Conservation (phyloP, 2,797 vertebrate genomes). For the Pseudocheirus occidentalis region DNA sequence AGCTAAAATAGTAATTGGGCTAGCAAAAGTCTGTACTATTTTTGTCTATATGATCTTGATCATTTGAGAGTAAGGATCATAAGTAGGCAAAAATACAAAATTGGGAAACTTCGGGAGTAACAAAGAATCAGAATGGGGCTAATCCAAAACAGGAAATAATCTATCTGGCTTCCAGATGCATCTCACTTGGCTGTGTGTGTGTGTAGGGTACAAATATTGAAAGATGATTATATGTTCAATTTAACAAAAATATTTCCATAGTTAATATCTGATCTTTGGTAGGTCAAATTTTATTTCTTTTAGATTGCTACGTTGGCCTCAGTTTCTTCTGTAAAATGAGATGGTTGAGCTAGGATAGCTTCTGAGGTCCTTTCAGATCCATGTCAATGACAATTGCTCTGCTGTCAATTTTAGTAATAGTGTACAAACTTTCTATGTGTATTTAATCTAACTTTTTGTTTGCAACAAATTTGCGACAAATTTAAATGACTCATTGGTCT, state of each 20-base stretch:
- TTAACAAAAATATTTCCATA: neutral
- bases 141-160: neutral
- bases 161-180: neutral
- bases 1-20: neutral
- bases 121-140: neutral
- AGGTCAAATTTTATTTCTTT: neutral
- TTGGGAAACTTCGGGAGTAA: neutral
- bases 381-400: neutral
- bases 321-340: neutral
- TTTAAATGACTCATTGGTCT: neutral
- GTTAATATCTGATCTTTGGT: slow-evolving; percentile 13
- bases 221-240: neutral
- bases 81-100: neutral
- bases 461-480: neutral
- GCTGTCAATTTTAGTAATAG: neutral
- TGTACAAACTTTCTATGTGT: neutral
- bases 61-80: neutral
- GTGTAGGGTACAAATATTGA: neutral
- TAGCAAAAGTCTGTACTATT: neutral
- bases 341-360: neutral
- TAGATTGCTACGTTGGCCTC: neutral
- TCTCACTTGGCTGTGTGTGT: neutral
- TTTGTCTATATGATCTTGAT: neutral
- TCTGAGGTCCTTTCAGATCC: neutral
- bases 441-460: neutral